Evolutionary conservation across 2,113 vertebrate species (phyloP).

Genomic region (Peucedramus taeniatus): DNA sequence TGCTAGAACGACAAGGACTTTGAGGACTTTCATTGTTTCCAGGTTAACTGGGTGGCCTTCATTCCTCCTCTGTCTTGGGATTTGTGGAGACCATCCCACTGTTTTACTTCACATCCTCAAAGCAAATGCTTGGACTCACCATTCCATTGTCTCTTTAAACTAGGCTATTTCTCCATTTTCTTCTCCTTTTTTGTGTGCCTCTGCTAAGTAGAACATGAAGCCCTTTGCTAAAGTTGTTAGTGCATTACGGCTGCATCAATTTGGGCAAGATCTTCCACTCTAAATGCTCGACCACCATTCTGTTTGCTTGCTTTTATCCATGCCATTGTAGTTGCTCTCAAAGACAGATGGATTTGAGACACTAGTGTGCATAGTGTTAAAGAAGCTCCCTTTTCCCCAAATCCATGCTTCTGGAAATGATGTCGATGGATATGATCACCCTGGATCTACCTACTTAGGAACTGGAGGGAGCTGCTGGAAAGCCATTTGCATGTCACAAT

Average conservation of each 20-base stretch:
- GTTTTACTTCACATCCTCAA: constrained; percentile 46
- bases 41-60: constrained; percentile 62
- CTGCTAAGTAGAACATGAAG: background rate
- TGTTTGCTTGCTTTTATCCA: background rate
- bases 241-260: background rate
- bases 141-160: constrained; percentile 14
- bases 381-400: background rate
- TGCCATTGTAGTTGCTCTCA: background rate
- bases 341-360: background rate
- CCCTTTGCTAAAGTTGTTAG: background rate
- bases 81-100: constrained; percentile 17
- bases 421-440: background rate
- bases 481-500: background rate
- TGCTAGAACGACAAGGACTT: constrained; percentile 13
- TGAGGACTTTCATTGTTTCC: constrained; percentile 39
- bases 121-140: constrained; percentile 33
- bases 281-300: background rate
- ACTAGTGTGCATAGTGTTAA: background rate
- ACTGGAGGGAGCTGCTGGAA: background rate
- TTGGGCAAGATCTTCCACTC: background rate
- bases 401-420: background rate
- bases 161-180: background rate
- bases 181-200: background rate
- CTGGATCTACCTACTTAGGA: background rate
- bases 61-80: constrained; percentile 14